A percentile compares a stretch with the other conserved stretches of the same genome.
Evolutionary conservation across 2,888 invertebrate genomes (phyloP).

Genomic region (Crematogaster levior): DNA sequence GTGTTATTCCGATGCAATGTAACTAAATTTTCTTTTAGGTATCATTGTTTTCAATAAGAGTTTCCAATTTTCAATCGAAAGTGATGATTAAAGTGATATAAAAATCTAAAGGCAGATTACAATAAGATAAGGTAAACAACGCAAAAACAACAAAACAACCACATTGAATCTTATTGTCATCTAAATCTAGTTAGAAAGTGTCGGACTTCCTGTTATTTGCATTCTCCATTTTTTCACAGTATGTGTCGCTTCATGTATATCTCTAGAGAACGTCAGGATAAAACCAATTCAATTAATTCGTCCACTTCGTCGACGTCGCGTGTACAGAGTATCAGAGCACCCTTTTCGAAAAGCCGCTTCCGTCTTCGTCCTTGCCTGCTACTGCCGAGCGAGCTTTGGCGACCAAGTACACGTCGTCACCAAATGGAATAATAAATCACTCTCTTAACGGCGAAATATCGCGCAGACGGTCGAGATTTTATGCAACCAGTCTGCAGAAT

Average conservation of each 20-base stretch:
- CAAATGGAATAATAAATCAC: slow-evolving; percentile 68
- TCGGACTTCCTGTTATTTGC: not conserved
- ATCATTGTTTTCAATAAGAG: not conserved
- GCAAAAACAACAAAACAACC: not conserved
- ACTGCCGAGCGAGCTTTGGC: slow-evolving; percentile 40
- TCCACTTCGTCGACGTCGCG: slow-evolving; percentile 50
- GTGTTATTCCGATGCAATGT: not conserved
- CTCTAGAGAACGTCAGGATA: not conserved
- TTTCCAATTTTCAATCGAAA: not conserved
- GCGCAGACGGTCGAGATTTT: slow-evolving; percentile 55
- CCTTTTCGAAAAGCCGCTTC: slow-evolving; percentile 31
- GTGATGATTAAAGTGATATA: not conserved
- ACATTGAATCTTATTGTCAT: not conserved
- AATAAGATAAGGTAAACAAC: not conserved
- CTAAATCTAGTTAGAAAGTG: not conserved
- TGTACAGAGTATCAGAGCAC: slow-evolving; percentile 43
- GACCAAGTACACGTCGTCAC: slow-evolving; percentile 53
- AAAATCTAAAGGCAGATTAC: not conserved
- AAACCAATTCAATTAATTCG: slow-evolving; percentile 58
- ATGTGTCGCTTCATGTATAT: not conserved
- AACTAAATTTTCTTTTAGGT: not conserved
- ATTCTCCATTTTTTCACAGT: slow-evolving; percentile 12
- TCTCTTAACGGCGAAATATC: slow-evolving; percentile 68
- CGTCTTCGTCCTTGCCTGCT: slow-evolving; percentile 46
- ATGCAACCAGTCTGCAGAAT: slow-evolving; percentile 62